Conservation (phyloP, 2,797 vertebrate species). For the Lophius americanus region DNA sequence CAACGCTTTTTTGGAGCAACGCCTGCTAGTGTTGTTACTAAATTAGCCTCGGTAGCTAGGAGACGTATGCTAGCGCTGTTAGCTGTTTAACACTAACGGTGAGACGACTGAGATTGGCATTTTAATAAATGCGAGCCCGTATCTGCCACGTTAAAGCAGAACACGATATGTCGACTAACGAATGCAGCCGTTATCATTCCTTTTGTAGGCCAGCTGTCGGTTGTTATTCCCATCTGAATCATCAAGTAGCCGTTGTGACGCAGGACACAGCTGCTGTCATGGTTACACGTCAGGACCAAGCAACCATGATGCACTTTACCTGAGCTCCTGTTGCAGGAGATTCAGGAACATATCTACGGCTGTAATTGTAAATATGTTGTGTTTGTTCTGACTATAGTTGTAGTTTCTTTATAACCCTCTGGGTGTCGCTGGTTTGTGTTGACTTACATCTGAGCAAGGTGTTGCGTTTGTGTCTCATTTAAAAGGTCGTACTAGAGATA, state of each 20-base stretch:
- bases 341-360: too few relatives aligned
- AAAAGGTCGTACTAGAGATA: too few relatives aligned
- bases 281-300: accelerated
- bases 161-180: neutral
- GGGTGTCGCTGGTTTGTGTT: slow-evolving; percentile 53
- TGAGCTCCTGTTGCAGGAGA: neutral
- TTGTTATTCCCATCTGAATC: slow-evolving; percentile 13
- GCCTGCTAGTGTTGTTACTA: slow-evolving; percentile 41
- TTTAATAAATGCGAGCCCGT: neutral
- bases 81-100: slow-evolving; percentile 13
- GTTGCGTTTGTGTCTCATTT: too few relatives aligned
- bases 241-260: slow-evolving; percentile 5
- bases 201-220: slow-evolving; percentile 43
- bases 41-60: slow-evolving; percentile 58
- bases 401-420: slow-evolving; percentile 21
- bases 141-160: neutral
- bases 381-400: slow-evolving; percentile 5
- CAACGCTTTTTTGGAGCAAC: slow-evolving; percentile 13
- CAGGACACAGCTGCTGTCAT: neutral
- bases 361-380: neutral
- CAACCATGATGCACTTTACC: neutral
- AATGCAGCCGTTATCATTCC: neutral
- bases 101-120: accelerated
- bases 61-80: slow-evolving; percentile 36
- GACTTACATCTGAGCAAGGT: neutral